Percentiles rank a stretch among this genome's conserved stretches.
Evolutionary conservation across 2,113 vertebrate species (phyloP).

Genomic region (Chionis minor): DNA sequence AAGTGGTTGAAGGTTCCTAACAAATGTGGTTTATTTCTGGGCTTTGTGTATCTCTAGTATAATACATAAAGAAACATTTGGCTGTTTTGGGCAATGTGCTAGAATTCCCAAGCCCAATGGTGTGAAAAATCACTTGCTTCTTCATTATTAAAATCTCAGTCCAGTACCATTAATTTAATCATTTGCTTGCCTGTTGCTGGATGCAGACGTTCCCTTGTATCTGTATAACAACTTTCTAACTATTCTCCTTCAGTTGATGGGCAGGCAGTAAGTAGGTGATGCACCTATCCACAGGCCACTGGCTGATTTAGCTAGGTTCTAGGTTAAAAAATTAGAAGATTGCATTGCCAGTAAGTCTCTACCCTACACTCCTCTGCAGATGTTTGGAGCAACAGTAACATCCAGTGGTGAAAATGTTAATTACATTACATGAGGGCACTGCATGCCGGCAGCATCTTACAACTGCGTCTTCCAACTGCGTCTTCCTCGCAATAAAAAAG

Average conservation of each 20-base stretch:
- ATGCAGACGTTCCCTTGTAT: background rate
- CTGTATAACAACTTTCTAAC: background rate
- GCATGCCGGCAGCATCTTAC: background rate
- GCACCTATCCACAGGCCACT: background rate
- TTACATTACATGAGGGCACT: background rate
- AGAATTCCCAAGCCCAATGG: background rate
- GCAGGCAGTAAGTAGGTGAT: background rate
- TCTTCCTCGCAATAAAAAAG: background rate
- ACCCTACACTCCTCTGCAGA: background rate
- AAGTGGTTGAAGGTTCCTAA: background rate
- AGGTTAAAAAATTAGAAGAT: background rate
- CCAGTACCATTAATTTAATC: background rate
- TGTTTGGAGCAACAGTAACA: slow-evolving; percentile 62
- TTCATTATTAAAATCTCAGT: background rate
- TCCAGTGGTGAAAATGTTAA: slow-evolving; percentile 65
- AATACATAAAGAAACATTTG: background rate
- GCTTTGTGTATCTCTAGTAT: background rate
- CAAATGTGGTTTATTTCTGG: background rate
- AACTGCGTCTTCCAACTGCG: background rate
- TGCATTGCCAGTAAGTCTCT: background rate
- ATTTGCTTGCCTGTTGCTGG: background rate
- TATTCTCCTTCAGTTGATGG: background rate
- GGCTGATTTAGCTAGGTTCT: background rate
- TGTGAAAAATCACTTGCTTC: background rate
- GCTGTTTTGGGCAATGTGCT: background rate